phyloP scores from a whole-genome alignment of 2,113 vertebrate genomes.

The Barnardius zonarius region DNA sequence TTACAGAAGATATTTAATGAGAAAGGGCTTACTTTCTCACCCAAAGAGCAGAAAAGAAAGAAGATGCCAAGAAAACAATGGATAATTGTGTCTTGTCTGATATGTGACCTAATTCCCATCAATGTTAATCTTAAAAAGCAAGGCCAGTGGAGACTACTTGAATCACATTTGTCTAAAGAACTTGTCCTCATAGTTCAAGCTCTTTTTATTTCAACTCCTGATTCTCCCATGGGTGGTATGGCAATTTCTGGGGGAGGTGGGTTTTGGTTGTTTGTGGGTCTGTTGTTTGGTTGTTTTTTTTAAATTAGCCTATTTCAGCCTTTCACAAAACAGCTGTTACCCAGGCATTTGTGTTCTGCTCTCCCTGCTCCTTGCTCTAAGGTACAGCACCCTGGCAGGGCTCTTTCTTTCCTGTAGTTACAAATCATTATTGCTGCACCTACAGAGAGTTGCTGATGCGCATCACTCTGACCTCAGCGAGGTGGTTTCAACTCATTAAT shows the following conservation, averaged over 20 bases:
- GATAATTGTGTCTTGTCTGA: not conserved
- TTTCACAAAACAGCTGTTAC: not conserved
- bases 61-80: not conserved
- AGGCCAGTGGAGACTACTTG: not conserved
- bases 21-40: not conserved
- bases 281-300: not conserved
- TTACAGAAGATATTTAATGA: not conserved
- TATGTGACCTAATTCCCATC: not conserved
- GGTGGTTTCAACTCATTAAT: not conserved
- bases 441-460: not conserved
- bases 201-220: not conserved
- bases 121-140: not conserved
- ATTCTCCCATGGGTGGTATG: not conserved
- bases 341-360: not conserved
- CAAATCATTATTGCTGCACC: not conserved
- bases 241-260: rapidly evolving
- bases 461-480: not conserved
- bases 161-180: not conserved
- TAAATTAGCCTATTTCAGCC: not conserved
- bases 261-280: not conserved
- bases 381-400: not conserved
- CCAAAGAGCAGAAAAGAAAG: not conserved
- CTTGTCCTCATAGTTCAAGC: not conserved
- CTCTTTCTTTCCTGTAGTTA: not conserved
- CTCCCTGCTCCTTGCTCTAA: not conserved